Evolutionary conservation across 1,140 invertebrate species (phyloP).

Genomic region (Anoplophora glabripennis): DNA sequence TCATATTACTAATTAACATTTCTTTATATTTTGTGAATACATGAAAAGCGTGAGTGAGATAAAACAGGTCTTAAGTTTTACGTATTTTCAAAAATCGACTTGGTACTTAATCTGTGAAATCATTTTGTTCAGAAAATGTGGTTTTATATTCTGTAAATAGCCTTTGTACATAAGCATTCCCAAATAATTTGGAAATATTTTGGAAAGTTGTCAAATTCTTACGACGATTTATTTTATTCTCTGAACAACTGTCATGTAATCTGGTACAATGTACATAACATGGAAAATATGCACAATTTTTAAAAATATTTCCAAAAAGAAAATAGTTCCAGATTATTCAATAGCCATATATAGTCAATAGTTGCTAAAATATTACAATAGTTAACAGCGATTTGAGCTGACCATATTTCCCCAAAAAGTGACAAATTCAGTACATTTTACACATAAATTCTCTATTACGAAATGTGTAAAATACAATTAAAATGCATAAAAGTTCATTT

Average conservation of each 20-base stretch:
- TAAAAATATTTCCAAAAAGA: slow-evolving; percentile 22
- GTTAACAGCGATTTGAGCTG: slow-evolving; percentile 33
- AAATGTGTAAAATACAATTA: slow-evolving; percentile 25
- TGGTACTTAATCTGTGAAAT: slow-evolving; percentile 15
- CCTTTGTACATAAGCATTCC: slow-evolving; percentile 31
- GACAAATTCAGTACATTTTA: slow-evolving; percentile 36
- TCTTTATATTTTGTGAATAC: slow-evolving; percentile 3
- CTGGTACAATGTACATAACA: neutral
- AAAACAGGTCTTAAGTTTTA: slow-evolving; percentile 23
- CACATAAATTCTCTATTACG: slow-evolving; percentile 18
- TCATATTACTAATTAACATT: slow-evolving; percentile 7
- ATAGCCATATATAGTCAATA: slow-evolving; percentile 43
- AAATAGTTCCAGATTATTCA: slow-evolving; percentile 26
- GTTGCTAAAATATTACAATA: slow-evolving; percentile 43
- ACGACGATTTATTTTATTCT: neutral
- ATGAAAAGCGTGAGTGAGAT: slow-evolving; percentile 11
- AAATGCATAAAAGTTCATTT: slow-evolving; percentile 18
- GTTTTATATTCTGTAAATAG: slow-evolving; percentile 34
- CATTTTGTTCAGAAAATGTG: slow-evolving; percentile 26
- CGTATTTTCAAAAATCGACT: slow-evolving; percentile 17
- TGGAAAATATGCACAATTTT: slow-evolving; percentile 32
- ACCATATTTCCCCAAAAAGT: slow-evolving; percentile 46
- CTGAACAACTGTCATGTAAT: neutral
- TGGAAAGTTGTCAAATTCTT: slow-evolving; percentile 6
- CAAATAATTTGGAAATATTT: slow-evolving; percentile 22